Percentiles rank a stretch among this genome's conserved stretches.
phyloP scores from a whole-genome alignment of 2,888 invertebrate genomes.

The Ormyrus rosae region DNA sequence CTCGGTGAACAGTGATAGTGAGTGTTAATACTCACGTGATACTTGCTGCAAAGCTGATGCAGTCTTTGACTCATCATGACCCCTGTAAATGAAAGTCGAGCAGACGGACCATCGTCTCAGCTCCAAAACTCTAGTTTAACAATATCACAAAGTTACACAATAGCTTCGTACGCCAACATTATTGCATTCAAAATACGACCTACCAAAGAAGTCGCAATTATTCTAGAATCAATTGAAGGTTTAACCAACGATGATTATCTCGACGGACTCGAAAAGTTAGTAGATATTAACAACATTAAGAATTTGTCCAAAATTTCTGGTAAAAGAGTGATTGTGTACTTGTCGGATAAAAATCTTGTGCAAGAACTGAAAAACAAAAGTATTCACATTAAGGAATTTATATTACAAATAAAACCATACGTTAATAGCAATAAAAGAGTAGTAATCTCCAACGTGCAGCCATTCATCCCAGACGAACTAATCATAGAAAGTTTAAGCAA shows the following conservation, averaged over 20 bases:
- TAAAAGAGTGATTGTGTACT: not conserved
- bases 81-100: no score
- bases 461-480: not conserved
- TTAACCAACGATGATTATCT: conserved; percentile 9
- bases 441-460: not conserved
- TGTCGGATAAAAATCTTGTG: not conserved
- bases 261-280: conserved; percentile 8
- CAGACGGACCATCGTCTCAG: no score
- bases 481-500: not conserved
- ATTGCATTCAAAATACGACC: not conserved
- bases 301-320: conserved; percentile 12
- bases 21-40: no score
- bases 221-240: conserved; percentile 12
- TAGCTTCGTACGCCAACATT: no score
- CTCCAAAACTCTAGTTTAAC: no score
- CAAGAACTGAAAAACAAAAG: not conserved
- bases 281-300: not conserved
- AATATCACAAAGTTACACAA: no score
- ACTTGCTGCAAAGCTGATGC: no score
- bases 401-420: no score
- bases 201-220: not conserved
- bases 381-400: not conserved
- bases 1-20: no score
- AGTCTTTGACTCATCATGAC: no score
- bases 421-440: not conserved